Base-by-base conservation (phyloP, 2,888 invertebrate species). In the Noctua janthe region DNA sequence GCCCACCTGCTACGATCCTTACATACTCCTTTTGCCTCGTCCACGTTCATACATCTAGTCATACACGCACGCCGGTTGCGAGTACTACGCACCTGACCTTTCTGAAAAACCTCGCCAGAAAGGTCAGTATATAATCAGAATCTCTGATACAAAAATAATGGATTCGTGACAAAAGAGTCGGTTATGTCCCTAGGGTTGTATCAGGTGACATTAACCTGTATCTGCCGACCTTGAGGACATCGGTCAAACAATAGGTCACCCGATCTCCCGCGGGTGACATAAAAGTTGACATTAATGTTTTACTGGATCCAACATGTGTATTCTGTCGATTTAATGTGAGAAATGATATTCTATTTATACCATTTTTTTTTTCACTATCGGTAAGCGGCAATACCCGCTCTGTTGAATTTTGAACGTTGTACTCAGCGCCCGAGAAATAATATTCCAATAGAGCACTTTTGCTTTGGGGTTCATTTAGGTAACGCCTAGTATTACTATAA, bases 221-320 rank as follows among this genome's bases (percentile, higher is more conserved):
- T 85, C 23, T 70, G 35, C 13, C 29, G 15, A 85, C 83, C 75
- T 85, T 81, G 83, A 72, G 70, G 75, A 73, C 81, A 23, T 49
- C 62, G 82, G 85, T 84, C 82, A 83, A 83, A 80, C 85, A 80
- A 80, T 67, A 76, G 72, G 70, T 85, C 85, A 70, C 43, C 56
- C 56, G 20, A 29, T 35, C 35, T 66, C 83, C 75, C 85, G 64
- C n/a, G 72, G 85, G 83, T n/a, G 54, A 66, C 64, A 85, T 85
- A 76, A 81, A 85, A 85, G 56, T 59, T 85, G 81, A 76, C 81
- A 83, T 83, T 83, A 81, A 81, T 20, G 62, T 81, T 81, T 85
- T 64, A 70, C 69, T 75, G 74, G 56, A 13, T 59, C 56, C 47
- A 23, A 59, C 59, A 80, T 66, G 59, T 74, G 67, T 82, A 17